A percentile compares a stretch with the other conserved stretches of the same genome.
phyloP scores from a whole-genome alignment of 2,888 invertebrate genomes.

The Drosophila hamatofila region DNA sequence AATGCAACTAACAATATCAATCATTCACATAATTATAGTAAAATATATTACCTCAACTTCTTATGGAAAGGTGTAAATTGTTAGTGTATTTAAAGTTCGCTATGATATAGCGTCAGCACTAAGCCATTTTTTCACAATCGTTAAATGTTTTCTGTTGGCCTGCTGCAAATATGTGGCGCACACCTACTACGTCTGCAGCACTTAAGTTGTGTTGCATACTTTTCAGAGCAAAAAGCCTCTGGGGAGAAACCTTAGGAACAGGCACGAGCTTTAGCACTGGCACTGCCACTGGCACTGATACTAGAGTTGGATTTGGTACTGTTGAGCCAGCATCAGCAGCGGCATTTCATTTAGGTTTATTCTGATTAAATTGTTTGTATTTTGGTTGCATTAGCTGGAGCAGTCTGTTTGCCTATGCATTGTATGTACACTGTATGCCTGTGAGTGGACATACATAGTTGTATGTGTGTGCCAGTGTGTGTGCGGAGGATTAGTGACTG shows the following conservation, averaged over 20 bases:
- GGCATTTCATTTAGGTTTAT: slow-evolving; percentile 75
- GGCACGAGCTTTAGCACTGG: slow-evolving; percentile 4
- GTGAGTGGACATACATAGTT: slow-evolving; percentile 6
- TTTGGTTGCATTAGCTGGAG: slow-evolving; percentile 75
- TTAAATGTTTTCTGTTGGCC: slow-evolving; percentile 68
- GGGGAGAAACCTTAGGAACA: slow-evolving; percentile 52
- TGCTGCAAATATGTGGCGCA: slow-evolving; percentile 58
- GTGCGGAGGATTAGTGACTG: slow-evolving; percentile 65
- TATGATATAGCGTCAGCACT: neutral
- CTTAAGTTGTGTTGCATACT: slow-evolving; percentile 77
- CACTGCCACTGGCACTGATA: slow-evolving; percentile 6
- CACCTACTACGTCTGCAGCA: slow-evolving; percentile 48
- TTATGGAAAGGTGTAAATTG: neutral
- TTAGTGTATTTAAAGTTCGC: slow-evolving; percentile 55
- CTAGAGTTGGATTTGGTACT: slow-evolving; percentile 6
- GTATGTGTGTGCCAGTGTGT: slow-evolving; percentile 44
- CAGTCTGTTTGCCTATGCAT: slow-evolving; percentile 35
- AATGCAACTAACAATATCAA: neutral
- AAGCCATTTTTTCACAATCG: slow-evolving; percentile 53
- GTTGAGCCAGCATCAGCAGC: slow-evolving; percentile 20
- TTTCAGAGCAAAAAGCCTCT: slow-evolving; percentile 70
- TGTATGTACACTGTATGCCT: slow-evolving; percentile 28
- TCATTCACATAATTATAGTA: neutral
- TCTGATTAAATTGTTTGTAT: slow-evolving; percentile 81
- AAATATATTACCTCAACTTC: too few species aligned